Percentiles rank a stretch among this genome's conserved stretches.
Evolutionary conservation across 2,797 vertebrate genomes (phyloP).

Genomic region (Bothrops alternatus): DNA sequence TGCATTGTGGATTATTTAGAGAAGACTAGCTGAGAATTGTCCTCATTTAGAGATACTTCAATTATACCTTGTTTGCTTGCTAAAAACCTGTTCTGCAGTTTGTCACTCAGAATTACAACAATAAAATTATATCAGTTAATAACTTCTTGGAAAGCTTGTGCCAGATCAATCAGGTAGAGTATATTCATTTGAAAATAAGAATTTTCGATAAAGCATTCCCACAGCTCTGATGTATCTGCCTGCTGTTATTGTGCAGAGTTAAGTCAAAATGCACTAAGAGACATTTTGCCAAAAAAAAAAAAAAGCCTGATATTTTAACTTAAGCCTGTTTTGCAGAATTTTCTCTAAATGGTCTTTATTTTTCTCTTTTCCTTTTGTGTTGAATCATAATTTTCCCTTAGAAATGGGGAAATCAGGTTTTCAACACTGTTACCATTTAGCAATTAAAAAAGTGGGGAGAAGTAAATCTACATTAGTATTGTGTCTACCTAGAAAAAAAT

Average conservation of each 20-base stretch:
- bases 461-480: neutral
- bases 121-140: conserved; percentile 31
- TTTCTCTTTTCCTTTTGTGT: neutral
- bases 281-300: neutral
- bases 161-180: neutral
- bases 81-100: conserved; percentile 2
- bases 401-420: neutral
- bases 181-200: neutral
- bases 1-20: conserved; percentile 29
- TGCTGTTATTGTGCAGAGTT: conserved; percentile 12
- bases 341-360: neutral
- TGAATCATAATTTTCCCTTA: neutral
- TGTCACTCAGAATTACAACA: conserved; percentile 13
- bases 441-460: neutral
- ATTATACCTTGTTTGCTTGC: conserved; percentile 26
- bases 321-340: neutral
- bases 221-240: neutral
- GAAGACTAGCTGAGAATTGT: conserved; percentile 10
- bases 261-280: neutral
- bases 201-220: conserved; percentile 12
- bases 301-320: neutral
- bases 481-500: neutral
- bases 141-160: conserved; percentile 17
- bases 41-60: conserved; percentile 35
- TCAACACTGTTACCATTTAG: neutral